Conservation (phyloP, 2,888 invertebrate genomes). For the Pseudoips prasinana region DNA sequence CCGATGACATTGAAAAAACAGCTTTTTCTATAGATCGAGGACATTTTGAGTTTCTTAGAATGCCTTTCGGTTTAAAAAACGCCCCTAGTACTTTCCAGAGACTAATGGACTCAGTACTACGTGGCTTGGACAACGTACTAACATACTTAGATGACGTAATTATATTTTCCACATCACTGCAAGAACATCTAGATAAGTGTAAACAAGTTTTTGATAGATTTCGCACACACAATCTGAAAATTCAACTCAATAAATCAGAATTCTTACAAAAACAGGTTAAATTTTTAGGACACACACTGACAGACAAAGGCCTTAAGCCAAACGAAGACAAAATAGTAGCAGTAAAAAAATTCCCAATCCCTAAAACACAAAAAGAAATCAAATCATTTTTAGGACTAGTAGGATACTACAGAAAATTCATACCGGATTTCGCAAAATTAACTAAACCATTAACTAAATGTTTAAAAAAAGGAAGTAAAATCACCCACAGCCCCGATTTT, state of each 20-base stretch:
- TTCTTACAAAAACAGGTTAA: slow-evolving; percentile 21
- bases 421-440: slow-evolving; percentile 29
- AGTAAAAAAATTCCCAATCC: slow-evolving; percentile 27
- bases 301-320: slow-evolving; percentile 28
- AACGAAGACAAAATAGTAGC: slow-evolving; percentile 34
- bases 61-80: slow-evolving; percentile 41
- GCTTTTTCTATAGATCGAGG: slow-evolving; percentile 38
- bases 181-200: slow-evolving; percentile 29
- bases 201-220: slow-evolving; percentile 33
- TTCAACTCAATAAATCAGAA: slow-evolving; percentile 26
- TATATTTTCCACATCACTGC: slow-evolving; percentile 7
- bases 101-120: slow-evolving; percentile 39
- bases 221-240: slow-evolving; percentile 22
- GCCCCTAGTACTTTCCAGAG: slow-evolving; percentile 43
- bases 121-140: slow-evolving; percentile 30
- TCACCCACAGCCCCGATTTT: slow-evolving; percentile 14
- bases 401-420: slow-evolving; percentile 33
- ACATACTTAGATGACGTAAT: slow-evolving; percentile 14
- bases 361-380: slow-evolving; percentile 29
- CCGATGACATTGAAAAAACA: slow-evolving; percentile 35
- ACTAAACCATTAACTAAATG: slow-evolving; percentile 31
- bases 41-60: slow-evolving; percentile 41
- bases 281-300: slow-evolving; percentile 21
- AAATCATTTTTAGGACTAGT: slow-evolving; percentile 31
- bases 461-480: slow-evolving; percentile 26